phyloP scores from a whole-genome alignment of 2,113 vertebrate species.

The Scopus umbretta region DNA sequence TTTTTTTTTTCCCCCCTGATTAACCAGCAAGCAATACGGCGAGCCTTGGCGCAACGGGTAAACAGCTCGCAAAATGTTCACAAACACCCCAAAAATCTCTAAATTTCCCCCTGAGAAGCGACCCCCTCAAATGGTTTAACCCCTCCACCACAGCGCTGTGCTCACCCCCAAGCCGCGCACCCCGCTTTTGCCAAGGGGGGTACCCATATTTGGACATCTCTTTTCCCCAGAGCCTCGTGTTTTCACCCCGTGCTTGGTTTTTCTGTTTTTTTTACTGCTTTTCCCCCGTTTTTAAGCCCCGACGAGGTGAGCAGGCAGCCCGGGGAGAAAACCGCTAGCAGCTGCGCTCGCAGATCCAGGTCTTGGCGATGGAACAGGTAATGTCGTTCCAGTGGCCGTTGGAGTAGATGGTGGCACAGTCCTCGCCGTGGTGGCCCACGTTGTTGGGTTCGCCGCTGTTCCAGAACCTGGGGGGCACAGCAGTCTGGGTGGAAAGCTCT shows the following conservation, averaged over 20 bases:
- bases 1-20: not conserved
- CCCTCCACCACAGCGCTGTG: not conserved
- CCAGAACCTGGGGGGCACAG: conserved; percentile 5
- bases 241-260: not conserved
- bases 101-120: not conserved
- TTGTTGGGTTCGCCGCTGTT: conserved; percentile 5
- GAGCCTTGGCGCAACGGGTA: not conserved
- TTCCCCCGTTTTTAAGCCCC: not conserved
- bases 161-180: not conserved
- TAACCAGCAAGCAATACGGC: fast-evolving
- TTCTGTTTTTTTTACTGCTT: not conserved
- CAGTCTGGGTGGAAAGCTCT: not conserved
- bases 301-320: not conserved
- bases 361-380: fast-evolving
- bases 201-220: too few relatives aligned
- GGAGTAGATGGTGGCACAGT: not conserved
- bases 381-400: not conserved
- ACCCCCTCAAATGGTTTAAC: not conserved
- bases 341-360: not conserved
- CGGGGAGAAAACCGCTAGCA: not conserved
- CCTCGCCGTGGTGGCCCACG: fast-evolving
- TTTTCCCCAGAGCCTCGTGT: fast-evolving
- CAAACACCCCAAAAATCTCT: not conserved
- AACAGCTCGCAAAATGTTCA: fast-evolving
- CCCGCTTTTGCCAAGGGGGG: not conserved